phyloP scores from a whole-genome alignment of 1,140 invertebrate species.

The Trichonephila inaurata region DNA sequence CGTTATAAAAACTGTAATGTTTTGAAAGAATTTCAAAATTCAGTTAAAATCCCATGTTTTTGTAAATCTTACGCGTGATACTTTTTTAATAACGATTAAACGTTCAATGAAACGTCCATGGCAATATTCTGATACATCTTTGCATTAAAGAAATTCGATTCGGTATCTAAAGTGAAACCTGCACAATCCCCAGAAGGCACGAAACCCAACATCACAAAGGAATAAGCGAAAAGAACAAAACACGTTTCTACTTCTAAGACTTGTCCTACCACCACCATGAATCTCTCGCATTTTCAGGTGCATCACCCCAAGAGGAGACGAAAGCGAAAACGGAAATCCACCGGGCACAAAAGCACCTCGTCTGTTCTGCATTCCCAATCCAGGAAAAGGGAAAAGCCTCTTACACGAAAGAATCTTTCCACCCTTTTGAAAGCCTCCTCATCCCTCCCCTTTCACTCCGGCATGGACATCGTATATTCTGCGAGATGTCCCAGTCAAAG shows the following conservation, averaged over 20 bases:
- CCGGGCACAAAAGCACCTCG: not conserved
- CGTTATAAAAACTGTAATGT: no score
- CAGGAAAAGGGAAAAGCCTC: not conserved
- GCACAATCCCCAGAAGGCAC: no score
- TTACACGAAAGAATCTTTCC: not conserved
- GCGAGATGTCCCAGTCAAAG: conserved; percentile 29
- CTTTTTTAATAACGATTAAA: no score
- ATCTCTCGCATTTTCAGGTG: not conserved
- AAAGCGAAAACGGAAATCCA: not conserved
- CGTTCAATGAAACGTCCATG: no score
- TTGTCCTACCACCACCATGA: not conserved
- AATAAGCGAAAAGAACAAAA: not conserved
- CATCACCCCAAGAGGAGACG: not conserved
- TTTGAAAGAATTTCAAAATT: no score
- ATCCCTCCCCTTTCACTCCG: not conserved
- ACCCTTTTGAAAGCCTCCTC: not conserved
- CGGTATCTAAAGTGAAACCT: no score
- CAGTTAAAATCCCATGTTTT: no score
- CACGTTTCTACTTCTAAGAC: not conserved
- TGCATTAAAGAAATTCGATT: no score
- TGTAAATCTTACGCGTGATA: no score
- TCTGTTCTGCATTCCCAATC: conserved; percentile 1
- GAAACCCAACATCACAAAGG: no score
- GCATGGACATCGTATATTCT: conserved; percentile 45
- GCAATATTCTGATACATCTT: no score